A percentile compares a stretch with the other conserved stretches of the same genome.
phyloP scores from a whole-genome alignment of 1,140 invertebrate genomes.

The Drosophila tani region DNA sequence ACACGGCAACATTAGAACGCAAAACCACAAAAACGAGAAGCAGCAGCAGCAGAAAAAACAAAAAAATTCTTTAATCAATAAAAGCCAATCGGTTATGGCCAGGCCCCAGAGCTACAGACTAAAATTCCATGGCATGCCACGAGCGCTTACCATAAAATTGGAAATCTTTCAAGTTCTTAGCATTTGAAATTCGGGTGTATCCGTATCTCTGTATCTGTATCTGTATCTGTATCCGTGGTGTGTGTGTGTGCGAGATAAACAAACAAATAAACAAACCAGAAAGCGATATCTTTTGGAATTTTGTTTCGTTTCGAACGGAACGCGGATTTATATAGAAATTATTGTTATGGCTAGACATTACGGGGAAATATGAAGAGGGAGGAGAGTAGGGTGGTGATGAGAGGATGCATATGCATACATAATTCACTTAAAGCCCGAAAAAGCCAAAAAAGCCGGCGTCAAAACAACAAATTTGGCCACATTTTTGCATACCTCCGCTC shows the following conservation, averaged over 20 bases:
- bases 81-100: constrained; percentile 73
- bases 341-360: constrained; percentile 49
- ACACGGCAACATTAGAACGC: constrained; percentile 47
- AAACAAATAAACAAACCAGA: constrained; percentile 60
- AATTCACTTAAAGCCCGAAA: constrained; percentile 57
- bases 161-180: constrained; percentile 77
- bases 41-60: constrained; percentile 4
- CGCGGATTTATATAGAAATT: constrained; percentile 70
- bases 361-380: constrained; percentile 33
- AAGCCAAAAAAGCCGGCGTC: constrained; percentile 38
- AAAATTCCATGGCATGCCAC: constrained; percentile 72
- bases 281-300: constrained; percentile 67
- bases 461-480: constrained; percentile 58
- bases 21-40: constrained; percentile 37
- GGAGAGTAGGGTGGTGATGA: neutral
- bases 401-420: constrained; percentile 65
- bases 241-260: constrained; percentile 62
- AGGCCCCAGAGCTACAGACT: constrained; percentile 23
- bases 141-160: constrained; percentile 79
- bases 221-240: constrained; percentile 5
- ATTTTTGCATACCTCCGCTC: constrained; percentile 67
- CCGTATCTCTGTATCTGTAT: constrained; percentile 8
- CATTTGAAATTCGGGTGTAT: constrained; percentile 17
- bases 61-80: constrained; percentile 58
- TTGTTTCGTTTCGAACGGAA: constrained; percentile 47